phyloP scores from a whole-genome alignment of 2,888 invertebrate genomes.

The Meganola albula region DNA sequence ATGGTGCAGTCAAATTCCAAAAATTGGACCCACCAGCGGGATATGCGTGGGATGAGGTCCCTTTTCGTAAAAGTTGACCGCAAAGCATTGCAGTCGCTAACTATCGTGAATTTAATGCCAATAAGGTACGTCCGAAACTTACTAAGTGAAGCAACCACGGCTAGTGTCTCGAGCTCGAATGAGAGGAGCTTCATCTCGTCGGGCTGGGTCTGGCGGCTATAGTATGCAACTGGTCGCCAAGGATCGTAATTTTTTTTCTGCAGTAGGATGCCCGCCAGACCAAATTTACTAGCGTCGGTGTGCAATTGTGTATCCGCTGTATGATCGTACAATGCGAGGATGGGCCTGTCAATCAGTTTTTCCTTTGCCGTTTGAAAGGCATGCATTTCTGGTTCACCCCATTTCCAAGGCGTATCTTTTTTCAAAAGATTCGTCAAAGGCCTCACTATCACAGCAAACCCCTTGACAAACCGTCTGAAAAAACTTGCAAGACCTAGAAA shows the following conservation, averaged over 20 bases:
- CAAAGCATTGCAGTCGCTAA: neutral
- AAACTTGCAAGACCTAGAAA: conserved; percentile 4
- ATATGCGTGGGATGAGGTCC: neutral
- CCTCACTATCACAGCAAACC: neutral
- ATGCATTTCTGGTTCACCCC: neutral
- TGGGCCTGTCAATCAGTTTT: neutral
- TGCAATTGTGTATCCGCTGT: conserved; percentile 1
- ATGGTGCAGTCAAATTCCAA: conserved; percentile 1
- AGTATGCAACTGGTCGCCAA: conserved; percentile 1
- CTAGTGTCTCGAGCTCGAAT: conserved; percentile 1
- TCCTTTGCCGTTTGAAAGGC: neutral
- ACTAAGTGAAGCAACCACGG: conserved; percentile 3
- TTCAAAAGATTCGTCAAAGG: conserved; percentile 2
- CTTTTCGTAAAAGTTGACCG: neutral
- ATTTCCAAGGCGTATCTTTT: conserved; percentile 1
- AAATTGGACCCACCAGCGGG: neutral
- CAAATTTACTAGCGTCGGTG: conserved; percentile 4
- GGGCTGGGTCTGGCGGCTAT: neutral
- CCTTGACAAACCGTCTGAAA: conserved; percentile 4
- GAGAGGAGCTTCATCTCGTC: neutral
- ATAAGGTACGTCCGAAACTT: neutral
- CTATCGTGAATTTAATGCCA: neutral
- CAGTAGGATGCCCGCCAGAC: conserved; percentile 2
- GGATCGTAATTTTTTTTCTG: neutral
- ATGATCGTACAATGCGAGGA: neutral